phyloP scores from a whole-genome alignment of 2,888 invertebrate species.

The Pollenia angustigena region DNA sequence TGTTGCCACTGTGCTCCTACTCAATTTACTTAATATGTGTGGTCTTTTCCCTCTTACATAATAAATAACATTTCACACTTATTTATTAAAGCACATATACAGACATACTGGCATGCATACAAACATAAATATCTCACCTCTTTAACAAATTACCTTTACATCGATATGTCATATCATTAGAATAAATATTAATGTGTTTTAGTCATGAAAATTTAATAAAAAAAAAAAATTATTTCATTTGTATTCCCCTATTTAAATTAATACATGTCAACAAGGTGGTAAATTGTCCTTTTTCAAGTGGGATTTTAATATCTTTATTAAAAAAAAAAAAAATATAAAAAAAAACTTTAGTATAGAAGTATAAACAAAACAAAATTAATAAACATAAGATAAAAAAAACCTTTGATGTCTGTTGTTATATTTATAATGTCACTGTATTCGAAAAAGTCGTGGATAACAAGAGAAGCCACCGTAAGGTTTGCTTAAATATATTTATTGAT shows the following conservation, averaged over 20 bases:
- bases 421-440: too few species aligned
- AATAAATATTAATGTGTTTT: constrained; percentile 58
- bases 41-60: background rate
- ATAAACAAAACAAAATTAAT: too few species aligned
- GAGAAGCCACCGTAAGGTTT: background rate
- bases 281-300: constrained; percentile 28
- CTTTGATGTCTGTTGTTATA: too few species aligned
- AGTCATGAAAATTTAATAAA: constrained; percentile 57
- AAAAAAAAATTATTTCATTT: constrained; percentile 30
- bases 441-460: background rate
- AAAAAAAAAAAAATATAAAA: too few species aligned
- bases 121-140: constrained; percentile 31
- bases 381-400: too few species aligned
- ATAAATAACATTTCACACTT: background rate
- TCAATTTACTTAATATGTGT: background rate
- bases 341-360: too few species aligned
- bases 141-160: constrained; percentile 60
- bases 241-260: constrained; percentile 28
- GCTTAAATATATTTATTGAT: background rate
- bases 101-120: background rate
- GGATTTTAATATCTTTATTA: constrained; percentile 22
- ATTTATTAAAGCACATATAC: background rate
- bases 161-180: constrained; percentile 56
- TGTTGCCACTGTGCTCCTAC: too few species aligned
- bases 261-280: constrained; percentile 62